Conservation (phyloP, 2,113 vertebrate genomes). For the Anthoscopus minutus region DNA sequence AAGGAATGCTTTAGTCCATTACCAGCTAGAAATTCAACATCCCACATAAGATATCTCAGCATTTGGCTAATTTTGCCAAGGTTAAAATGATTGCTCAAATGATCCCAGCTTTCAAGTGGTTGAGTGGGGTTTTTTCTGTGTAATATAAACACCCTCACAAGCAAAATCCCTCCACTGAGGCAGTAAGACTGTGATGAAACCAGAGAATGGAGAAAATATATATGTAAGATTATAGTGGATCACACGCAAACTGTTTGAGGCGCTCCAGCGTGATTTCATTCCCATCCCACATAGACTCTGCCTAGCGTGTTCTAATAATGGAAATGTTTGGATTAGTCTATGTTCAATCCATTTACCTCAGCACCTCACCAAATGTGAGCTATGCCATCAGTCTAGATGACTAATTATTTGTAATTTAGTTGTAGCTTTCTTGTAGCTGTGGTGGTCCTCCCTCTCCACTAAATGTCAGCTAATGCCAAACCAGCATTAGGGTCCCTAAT, state of each 20-base stretch:
- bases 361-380: conserved; percentile 31
- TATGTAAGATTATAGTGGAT: neutral
- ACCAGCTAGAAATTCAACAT: neutral
- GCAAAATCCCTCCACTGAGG: conserved; percentile 41
- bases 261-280: neutral
- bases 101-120: conserved; percentile 13
- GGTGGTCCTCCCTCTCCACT: too few relatives aligned
- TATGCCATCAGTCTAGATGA: conserved; percentile 11
- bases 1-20: neutral
- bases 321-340: conserved; percentile 55
- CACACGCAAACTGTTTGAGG: conserved; percentile 12
- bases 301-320: conserved; percentile 39
- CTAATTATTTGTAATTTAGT: conserved; percentile 13
- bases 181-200: conserved; percentile 37
- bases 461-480: too few relatives aligned
- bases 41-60: neutral
- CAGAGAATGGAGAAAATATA: conserved; percentile 40
- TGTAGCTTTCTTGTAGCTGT: neutral
- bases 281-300: neutral
- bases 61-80: neutral
- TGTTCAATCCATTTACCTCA: conserved; percentile 4
- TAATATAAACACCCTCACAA: conserved; percentile 50
- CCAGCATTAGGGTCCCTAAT: too few relatives aligned
- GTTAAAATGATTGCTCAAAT: conserved; percentile 10
- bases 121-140: neutral